Evolutionary conservation across 2,797 vertebrate genomes (phyloP), one percentile per base, ranked within the genome.

Genomic region (Bufotes viridis): DNA sequence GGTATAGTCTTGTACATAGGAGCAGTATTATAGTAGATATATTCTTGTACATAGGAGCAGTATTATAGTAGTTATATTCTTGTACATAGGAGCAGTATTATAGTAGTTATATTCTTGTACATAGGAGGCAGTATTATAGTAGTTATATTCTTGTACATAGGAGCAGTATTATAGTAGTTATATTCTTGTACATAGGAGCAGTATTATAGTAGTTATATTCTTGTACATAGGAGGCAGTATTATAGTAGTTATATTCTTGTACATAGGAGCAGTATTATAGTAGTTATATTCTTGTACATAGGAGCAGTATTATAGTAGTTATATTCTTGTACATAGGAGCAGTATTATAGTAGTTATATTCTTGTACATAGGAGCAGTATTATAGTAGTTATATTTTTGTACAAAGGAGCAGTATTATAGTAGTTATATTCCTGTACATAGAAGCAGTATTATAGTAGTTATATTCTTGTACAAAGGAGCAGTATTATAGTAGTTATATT

Each of bases 71-170:
- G 67, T 49, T 49, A 42, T 74, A 42, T 42, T 49, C 70, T 20
- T 42, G 29, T 72, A 70, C 14, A 70, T 70, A 42, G 70, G 29
- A 3, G 29, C 70, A 72, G 70, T 72, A 72, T 72, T 72, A 72
- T 42, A 72, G 29, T 42, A 42, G 70, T 72, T 72, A 72, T 72
- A 72, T 72, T 72, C 70, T 20, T 42, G n/a, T 26, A 69, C 24
- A 72, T 29, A 70, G 20, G 67, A 14, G 14, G 67, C 14, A 70
- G 26, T 29, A 70, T 70, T 70, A 70, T 70, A 70, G 24, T 70
- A 70, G 67, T 70, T 70, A 70, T 70, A 70, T 70, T 70, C 26
- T 29, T 70, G 22, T 70, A 70, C 60, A 61, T 70, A 70, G 67
- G 13, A n/a, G 61, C 11, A 22, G 20, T 63, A 63, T 63, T 22